Base-by-base conservation (phyloP, 2,113 vertebrate genomes). In the Nothobranchius furzeri region DNA sequence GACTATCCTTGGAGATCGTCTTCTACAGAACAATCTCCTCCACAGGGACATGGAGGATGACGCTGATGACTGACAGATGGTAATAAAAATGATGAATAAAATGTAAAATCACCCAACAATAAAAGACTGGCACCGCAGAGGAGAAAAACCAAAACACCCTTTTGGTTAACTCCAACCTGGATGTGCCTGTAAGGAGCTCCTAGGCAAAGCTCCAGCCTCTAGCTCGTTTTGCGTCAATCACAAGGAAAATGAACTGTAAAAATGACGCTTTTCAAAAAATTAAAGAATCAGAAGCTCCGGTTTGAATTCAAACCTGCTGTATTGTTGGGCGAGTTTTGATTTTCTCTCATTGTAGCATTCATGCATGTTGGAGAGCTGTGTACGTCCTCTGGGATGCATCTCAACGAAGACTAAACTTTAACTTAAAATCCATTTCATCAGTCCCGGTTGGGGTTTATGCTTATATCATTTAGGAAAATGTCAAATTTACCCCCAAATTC, bases 241-340 rank as follows among this genome's bases (percentile, higher is more conserved):
- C 30, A 30, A 30, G 30, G 30, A 30, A 30, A 3, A 3, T 30
- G 2, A 3, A 30, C 30, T 3, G 30, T 45, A 4, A 25, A 52
- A 7, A 12, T 10, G 4, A 40, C 3, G 1, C 9, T 40, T 8
- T 7, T 40, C 9, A 40, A 4, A 40, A 40, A 40, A 30, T 30
- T 3, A 30, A 30, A 30, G 30, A 3, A 4, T 30, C 30, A 30
- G 30, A 30, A 30, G 30, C 30, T 30, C 30, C 1, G 30, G 4
- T 30, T 30, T 15, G 10, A 48, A 9, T 20, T 4, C 53, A 43
- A 49, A 68, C 69, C 69, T 67, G 9, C 40, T 72, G 75, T 56
- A 56, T 71, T 74, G 83, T 48, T 78, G 79, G 73, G 68, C 60
- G 67, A 40, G 37, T 65, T 60, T 58, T 61, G 48, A 8, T 40